Base-by-base conservation (phyloP, 2,797 vertebrate genomes). In the Spizella passerina region DNA sequence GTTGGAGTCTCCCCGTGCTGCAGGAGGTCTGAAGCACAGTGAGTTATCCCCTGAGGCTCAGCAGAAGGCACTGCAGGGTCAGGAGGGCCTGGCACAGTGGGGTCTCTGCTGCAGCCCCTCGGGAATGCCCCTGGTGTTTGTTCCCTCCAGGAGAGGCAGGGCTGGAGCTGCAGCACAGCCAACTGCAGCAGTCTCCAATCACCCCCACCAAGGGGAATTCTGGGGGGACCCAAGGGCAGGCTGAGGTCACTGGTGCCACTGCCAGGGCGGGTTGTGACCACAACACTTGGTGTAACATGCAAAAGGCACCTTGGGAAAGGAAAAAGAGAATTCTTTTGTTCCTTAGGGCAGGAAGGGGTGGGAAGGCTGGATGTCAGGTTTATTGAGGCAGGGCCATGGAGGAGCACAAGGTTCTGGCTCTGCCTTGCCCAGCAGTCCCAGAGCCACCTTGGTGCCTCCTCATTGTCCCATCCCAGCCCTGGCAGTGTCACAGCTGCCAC, bases 361-460 rank as follows among this genome's bases (percentile, higher is more conserved):
- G 66, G 76, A 85, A 79, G 60, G 88, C n/a, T 88, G 82, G 92
- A 1, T 80, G 8, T 76, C 76, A 86, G 79, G 14, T 79, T 23
- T 63, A 19, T 69, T 68, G 52, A 86, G 43, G 43, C 39, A 13
- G 4, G 49, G 93, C 80, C 73, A 7, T 55, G 86, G 90, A 60
- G 46, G 43, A 64, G 72, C 61, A 61, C 8, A 81, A 73, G 86
- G 71, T 91, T 96, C 96, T 89, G 97, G 97, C 96, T 91, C 97
- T 98, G 94, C 98, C 98, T 98, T 46, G 56, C 72, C 80, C 80
- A 87, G 96, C 46, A 29, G 23, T 89, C 95, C 94, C 90, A 60
- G 96, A 93, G 97, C 94, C 94, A 88, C 96, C 95, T 63, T 72
- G 96, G 94, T 98, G 97, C 97, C 98, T 98, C 41, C 98, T 98